Evolutionary conservation across 1,140 invertebrate species (phyloP).

Genomic region (Plutomurus gul): DNA sequence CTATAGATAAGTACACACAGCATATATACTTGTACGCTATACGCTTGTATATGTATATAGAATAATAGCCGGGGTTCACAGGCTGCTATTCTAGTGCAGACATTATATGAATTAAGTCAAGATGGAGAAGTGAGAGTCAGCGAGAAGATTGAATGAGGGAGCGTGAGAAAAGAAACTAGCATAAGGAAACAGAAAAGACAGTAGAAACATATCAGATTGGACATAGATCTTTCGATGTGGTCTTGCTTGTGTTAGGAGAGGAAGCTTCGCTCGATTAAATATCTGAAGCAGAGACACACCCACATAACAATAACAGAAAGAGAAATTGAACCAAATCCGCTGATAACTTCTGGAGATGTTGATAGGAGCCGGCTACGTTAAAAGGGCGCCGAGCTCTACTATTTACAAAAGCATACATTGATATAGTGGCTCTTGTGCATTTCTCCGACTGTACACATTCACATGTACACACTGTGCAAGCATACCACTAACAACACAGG

Average conservation of each 20-base stretch:
- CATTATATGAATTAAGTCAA: no score
- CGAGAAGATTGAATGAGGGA: slow-evolving; percentile 18
- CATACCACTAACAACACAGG: background rate
- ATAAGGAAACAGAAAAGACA: slow-evolving; percentile 21
- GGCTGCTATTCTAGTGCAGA: no score
- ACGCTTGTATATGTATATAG: no score
- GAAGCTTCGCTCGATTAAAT: slow-evolving; percentile 40
- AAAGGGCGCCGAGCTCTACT: background rate
- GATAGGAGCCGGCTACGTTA: background rate
- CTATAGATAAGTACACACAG: no score
- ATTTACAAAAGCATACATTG: no score
- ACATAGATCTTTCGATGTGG: slow-evolving; percentile 5
- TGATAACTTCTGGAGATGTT: background rate
- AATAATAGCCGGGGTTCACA: no score
- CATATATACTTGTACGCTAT: no score
- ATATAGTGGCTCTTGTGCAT: no score
- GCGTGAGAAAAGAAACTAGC: slow-evolving; percentile 12
- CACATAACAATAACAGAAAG: background rate
- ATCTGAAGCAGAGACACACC: slow-evolving; percentile 6
- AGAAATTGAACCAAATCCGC: background rate
- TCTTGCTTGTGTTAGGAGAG: slow-evolving; percentile 14
- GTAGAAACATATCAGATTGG: slow-evolving; percentile 9
- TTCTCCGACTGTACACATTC: no score
- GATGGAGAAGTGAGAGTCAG: background rate
- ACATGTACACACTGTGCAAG: no score